Evolutionary conservation across 2,888 invertebrate species (phyloP), one percentile per base, ranked within the genome.

Genomic region (Lasioglossum figueresi): DNA sequence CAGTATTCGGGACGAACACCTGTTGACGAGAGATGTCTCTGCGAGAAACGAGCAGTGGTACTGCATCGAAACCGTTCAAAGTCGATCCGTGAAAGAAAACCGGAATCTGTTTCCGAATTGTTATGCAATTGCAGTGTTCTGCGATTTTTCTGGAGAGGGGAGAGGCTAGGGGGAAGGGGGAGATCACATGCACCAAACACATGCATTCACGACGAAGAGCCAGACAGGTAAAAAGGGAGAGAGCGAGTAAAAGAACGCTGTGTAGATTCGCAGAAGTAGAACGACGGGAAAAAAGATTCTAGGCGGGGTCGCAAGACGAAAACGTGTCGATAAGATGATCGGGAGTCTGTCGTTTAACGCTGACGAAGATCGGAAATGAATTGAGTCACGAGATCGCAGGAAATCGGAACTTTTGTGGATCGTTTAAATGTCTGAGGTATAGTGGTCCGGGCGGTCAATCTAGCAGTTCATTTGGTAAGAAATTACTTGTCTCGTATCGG

Each of bases 41-140:
- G 4, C 59, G 59, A 59, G 59, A 14, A 59, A n/a, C 56, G 14
- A 27, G 27, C 27, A 63, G 27, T 14, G 31, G 59, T 4, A 23
- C 27, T 14, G 14, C 59, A 27, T 27, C 27, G 16, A 31, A 27
- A 27, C 6, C 27, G 27, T 63, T 16, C 16, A 3, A 52, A 52
- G 56, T 56, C n/a, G 12, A 77, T 74, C 27, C 34, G 74, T 27
- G 34, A 19, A 66, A 27, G 59, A 14, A n/a, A 27, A 52, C 59
- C 12, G 59, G 14, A 27, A 27, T 12, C 5, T 59, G 59, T 59
- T 59, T 59, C 12, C 59, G 14, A 59, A 59, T 59, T 59, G 27
- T 59, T 66, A 66, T 34, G 31, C 19, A 79, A 82, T 73, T 76
- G 83, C 79, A 79, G 74, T 80, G 75, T 83, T 84, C 16, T 14